These are phyloP conservation scores for Harpalus rufipes DNA, from an alignment of 2,888 invertebrate species.

Conservation along the genomic window DNA sequence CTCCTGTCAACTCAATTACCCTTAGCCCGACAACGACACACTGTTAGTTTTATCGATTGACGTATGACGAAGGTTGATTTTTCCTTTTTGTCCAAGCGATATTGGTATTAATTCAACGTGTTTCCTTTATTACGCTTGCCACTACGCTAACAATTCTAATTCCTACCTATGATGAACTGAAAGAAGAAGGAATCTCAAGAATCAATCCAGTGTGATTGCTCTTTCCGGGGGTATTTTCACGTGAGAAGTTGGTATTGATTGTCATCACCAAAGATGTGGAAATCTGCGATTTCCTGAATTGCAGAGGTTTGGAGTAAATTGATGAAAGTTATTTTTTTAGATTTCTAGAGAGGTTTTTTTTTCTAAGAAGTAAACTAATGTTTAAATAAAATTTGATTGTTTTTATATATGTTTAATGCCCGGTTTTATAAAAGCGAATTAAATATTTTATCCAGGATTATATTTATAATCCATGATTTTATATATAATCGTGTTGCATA, in stretches of 20 bases:
- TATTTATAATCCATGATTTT: no score
- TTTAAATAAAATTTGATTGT: no score
- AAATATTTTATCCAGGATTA: no score
- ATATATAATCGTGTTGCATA: no score
- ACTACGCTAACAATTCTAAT: conserved; percentile 26
- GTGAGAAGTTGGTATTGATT: not conserved
- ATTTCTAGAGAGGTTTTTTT: no score
- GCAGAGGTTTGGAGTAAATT: not conserved
- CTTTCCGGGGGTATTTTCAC: not conserved
- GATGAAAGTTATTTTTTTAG: no score
- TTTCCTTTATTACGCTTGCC: conserved; percentile 17
- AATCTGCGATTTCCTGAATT: not conserved
- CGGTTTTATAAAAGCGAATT: no score
- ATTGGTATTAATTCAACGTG: conserved; percentile 35
- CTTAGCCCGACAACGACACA: not conserved
- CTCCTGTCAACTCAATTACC: conserved; percentile 40
- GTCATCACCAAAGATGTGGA: not conserved
- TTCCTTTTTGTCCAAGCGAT: conserved; percentile 1
- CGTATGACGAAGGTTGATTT: conserved; percentile 34
- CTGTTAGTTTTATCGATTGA: conserved; percentile 39
- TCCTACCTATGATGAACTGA: not conserved
- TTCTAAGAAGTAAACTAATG: no score
- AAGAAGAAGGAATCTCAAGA: not conserved
- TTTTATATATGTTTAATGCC: no score
- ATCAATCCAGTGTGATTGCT: not conserved